These are phyloP conservation scores for Dipodomys stephensi DNA, from an alignment of 2,113 vertebrate species.

Conservation along the genomic window DNA sequence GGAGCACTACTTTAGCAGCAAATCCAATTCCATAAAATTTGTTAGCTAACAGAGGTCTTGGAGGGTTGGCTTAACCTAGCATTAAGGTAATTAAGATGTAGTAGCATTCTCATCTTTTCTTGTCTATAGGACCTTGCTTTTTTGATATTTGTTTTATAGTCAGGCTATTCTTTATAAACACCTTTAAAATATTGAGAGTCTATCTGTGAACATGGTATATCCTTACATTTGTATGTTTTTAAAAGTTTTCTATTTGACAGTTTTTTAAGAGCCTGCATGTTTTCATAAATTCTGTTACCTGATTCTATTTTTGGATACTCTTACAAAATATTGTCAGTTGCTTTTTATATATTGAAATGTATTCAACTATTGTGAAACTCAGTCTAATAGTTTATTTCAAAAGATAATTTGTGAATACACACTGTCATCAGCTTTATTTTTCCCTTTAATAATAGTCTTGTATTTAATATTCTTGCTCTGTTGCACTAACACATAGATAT, in stretches of 20 bases:
- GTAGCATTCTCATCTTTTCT: background rate
- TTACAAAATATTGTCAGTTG: background rate
- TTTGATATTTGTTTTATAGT: background rate
- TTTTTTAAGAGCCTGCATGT: background rate
- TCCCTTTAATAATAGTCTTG: background rate
- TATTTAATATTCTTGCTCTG: constrained; percentile 15
- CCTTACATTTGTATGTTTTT: background rate
- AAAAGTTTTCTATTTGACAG: background rate
- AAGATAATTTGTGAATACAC: background rate
- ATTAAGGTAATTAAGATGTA: background rate
- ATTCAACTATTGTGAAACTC: background rate
- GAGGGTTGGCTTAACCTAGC: background rate
- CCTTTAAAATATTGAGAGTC: background rate
- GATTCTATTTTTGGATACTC: background rate
- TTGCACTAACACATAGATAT: background rate
- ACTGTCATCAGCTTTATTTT: background rate
- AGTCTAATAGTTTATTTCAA: background rate
- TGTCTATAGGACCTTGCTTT: background rate
- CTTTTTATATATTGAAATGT: constrained; percentile 3
- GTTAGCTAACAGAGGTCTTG: background rate
- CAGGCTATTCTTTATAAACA: background rate
- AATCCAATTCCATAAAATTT: background rate
- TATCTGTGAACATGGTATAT: background rate
- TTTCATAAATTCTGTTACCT: constrained; percentile 10
- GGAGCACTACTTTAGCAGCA: background rate